Evolutionary conservation across 2,113 vertebrate species (phyloP), one percentile per base, ranked within the genome.

Genomic region (Tonatia bakeri): DNA sequence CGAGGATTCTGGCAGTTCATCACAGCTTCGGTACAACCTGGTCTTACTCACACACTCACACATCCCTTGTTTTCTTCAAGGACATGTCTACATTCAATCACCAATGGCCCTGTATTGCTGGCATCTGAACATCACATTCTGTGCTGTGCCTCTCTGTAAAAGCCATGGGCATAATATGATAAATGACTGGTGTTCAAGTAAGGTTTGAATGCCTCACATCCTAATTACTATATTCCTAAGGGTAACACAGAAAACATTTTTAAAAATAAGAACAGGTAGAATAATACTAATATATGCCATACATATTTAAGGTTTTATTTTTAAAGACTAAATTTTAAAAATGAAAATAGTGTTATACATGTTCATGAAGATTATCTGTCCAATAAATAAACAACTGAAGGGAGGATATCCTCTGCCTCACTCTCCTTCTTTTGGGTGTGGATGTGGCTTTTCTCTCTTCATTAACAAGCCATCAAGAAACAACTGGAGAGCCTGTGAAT

Each of bases 401-500:
- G 9, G 12, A 87, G 40, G 28, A 7, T 70, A 59, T 73, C 6
- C 24, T 73, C n/a, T 56, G 65, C 54, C n/a, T 75, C 26, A 67
- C 15, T n/a, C 64, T 52, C 54, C 36, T 40, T 70, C 70, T 59
- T 45, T 3, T 61, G 28, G 22, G 81, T 80, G 54, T 2, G 64
- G 33, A 64, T 5, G 43, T 33, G 61, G 36, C 7, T 89, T 26
- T 92, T 95, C 36, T 84, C 31, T 70, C 81, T 81, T 85, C 67
- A 89, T 87, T 87, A 94, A 73, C 4, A 36, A 87, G 77, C 36
- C 85, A 79, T 88, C 92, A 56, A 96, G 61, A 97, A 97, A 76
- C 90, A 97, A 91, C 26, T 79, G 83, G n/a, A 94, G 70, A 89
- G 33, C 75, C 94, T 67, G 72, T 69, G 92, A 56, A 95, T 77